A percentile compares a stretch with the other conserved stretches of the same genome.
These are phyloP conservation scores for Neelides folsomi DNA, from an alignment of 2,888 invertebrate species.

Conservation along the genomic window DNA sequence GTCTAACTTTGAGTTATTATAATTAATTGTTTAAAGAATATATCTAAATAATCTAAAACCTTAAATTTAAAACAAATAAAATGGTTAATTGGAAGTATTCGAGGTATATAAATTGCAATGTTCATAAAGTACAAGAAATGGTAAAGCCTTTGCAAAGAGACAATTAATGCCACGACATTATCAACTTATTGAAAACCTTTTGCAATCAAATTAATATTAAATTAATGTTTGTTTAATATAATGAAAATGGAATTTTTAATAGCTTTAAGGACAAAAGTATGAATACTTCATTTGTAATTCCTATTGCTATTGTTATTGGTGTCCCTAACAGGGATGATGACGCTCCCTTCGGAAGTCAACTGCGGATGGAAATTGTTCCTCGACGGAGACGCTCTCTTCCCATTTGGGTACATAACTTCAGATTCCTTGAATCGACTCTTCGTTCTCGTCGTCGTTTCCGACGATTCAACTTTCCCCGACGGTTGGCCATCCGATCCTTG, in stretches of 20 bases:
- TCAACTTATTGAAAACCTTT: no score
- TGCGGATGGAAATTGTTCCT: slow-evolving; percentile 22
- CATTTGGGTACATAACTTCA: slow-evolving; percentile 33
- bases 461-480: slow-evolving; percentile 29
- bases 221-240: no score
- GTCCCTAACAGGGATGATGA: slow-evolving; percentile 32
- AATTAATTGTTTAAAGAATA: no score
- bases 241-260: not conserved
- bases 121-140: no score
- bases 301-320: slow-evolving; percentile 28
- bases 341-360: slow-evolving; percentile 27
- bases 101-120: no score
- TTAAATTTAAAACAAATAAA: no score
- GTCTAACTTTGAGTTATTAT: no score
- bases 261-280: not conserved
- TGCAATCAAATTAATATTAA: no score
- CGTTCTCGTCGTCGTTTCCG: slow-evolving; percentile 31
- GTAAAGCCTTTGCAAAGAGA: no score
- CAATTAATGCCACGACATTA: no score
- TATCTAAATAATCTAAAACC: no score
- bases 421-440: slow-evolving; percentile 31
- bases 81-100: no score
- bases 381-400: slow-evolving; percentile 25
- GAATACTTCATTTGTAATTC: slow-evolving; percentile 8
- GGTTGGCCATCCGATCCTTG: slow-evolving; percentile 26